Conservation (phyloP, 92 coral and sea anemone genomes). For the Ricordea florida region DNA sequence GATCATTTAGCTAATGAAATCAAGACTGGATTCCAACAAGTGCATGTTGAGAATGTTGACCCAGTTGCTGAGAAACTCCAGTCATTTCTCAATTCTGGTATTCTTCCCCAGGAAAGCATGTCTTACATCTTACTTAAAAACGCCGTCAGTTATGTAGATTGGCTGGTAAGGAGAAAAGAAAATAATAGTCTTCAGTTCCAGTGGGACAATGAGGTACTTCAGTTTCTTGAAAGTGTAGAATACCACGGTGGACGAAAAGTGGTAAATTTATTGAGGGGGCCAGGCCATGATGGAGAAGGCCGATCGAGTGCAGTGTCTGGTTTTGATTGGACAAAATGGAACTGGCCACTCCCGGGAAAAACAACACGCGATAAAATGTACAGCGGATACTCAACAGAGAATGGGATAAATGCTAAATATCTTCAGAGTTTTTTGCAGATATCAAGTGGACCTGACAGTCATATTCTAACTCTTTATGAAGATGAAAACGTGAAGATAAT, state of each 20-base stretch:
- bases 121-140: slow-evolving; percentile 29
- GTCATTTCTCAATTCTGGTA: slow-evolving; percentile 17
- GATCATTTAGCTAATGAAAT: slow-evolving; percentile 18
- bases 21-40: slow-evolving; percentile 21
- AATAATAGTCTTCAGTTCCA: slow-evolving; percentile 19
- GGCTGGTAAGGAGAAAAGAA: background rate
- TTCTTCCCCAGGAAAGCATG: slow-evolving; percentile 27
- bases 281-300: slow-evolving; percentile 61
- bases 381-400: slow-evolving; percentile 60
- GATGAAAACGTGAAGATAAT: slow-evolving; percentile 51
- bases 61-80: slow-evolving; percentile 42
- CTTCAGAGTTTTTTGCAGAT: slow-evolving; percentile 58
- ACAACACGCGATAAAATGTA: slow-evolving; percentile 62
- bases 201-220: slow-evolving; percentile 60
- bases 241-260: slow-evolving; percentile 51
- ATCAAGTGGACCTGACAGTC: slow-evolving; percentile 48
- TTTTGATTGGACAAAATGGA: slow-evolving; percentile 61
- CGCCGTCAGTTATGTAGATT: slow-evolving; percentile 23
- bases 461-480: slow-evolving; percentile 58
- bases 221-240: slow-evolving; percentile 61
- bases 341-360: slow-evolving; percentile 56
- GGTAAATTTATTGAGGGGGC: slow-evolving; percentile 49
- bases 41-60: slow-evolving; percentile 15
- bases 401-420: slow-evolving; percentile 50
- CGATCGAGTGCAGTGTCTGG: slow-evolving; percentile 30